These are phyloP conservation scores for Lysiphlebus fabarum DNA, from an alignment of 1,140 invertebrate genomes.

Conservation along the genomic window DNA sequence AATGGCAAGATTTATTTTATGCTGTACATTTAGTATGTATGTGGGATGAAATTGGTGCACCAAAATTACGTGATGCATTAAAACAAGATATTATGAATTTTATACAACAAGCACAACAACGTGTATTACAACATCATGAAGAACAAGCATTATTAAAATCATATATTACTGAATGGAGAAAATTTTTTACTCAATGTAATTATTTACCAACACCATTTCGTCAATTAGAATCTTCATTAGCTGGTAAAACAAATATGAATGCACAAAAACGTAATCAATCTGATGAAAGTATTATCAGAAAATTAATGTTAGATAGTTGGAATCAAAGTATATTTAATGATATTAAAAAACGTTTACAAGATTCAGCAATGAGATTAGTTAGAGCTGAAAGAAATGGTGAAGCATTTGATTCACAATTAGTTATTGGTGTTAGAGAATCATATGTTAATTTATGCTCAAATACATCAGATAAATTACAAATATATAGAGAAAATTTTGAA, in stretches of 20 bases:
- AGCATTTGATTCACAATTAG: slow-evolving; percentile 94
- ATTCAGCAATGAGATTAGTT: slow-evolving; percentile 96
- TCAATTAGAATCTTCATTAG: slow-evolving; percentile 81
- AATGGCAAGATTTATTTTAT: slow-evolving; percentile 98
- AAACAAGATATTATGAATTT: slow-evolving; percentile 93
- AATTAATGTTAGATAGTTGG: slow-evolving; percentile 96
- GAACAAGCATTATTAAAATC: slow-evolving; percentile 93
- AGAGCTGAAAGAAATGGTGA: slow-evolving; percentile 95
- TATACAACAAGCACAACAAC: slow-evolving; percentile 88
- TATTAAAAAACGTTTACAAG: slow-evolving; percentile 90
- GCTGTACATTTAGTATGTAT: slow-evolving; percentile 91
- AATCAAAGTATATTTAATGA: slow-evolving; percentile 95
- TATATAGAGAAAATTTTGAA: slow-evolving; percentile 96
- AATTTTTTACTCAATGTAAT: slow-evolving; percentile 96
- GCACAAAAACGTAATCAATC: slow-evolving; percentile 71
- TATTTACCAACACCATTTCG: slow-evolving; percentile 95
- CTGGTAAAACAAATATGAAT: slow-evolving; percentile 60
- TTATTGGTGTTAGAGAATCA: slow-evolving; percentile 93
- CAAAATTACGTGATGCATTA: slow-evolving; percentile 82
- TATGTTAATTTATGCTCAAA: slow-evolving; percentile 97
- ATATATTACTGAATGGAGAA: slow-evolving; percentile 95
- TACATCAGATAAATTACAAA: slow-evolving; percentile 86
- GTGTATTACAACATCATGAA: slow-evolving; percentile 85
- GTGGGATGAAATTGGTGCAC: slow-evolving; percentile 93
- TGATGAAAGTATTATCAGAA: slow-evolving; percentile 87